Percentiles rank a stretch among this genome's conserved stretches.
Evolutionary conservation across 2,888 invertebrate genomes (phyloP).

Genomic region (Erebia palarica): DNA sequence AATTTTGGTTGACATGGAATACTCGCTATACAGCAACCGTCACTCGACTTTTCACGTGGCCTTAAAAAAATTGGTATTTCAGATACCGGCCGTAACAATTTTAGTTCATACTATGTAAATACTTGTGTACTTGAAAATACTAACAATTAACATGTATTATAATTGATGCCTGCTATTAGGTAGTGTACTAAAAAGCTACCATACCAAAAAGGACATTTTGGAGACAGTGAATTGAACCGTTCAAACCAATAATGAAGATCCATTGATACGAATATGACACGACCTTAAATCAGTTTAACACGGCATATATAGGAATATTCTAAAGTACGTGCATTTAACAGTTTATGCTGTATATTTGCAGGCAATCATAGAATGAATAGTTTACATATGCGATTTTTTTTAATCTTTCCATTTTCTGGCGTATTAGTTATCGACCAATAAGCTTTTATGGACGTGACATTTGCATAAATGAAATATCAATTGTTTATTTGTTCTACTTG

Average conservation of each 20-base stretch:
- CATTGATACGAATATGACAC: background rate
- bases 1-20: background rate
- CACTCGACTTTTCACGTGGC: background rate
- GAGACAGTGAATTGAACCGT: background rate
- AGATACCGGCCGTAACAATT: conserved; percentile 33
- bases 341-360: background rate
- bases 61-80: background rate
- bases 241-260: too few species aligned
- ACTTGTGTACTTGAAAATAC: background rate
- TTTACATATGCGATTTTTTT: background rate
- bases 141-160: background rate
- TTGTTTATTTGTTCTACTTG: background rate
- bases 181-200: conserved; percentile 2
- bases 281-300: background rate
- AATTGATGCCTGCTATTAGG: background rate
- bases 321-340: background rate
- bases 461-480: background rate
- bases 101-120: conserved; percentile 27
- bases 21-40: background rate
- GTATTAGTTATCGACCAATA: background rate
- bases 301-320: too few species aligned
- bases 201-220: conserved; percentile 26
- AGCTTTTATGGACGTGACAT: background rate
- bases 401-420: background rate
- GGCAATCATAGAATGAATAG: background rate